Evolutionary conservation across 2,113 vertebrate species (phyloP).

Genomic region (Lonchura striata): DNA sequence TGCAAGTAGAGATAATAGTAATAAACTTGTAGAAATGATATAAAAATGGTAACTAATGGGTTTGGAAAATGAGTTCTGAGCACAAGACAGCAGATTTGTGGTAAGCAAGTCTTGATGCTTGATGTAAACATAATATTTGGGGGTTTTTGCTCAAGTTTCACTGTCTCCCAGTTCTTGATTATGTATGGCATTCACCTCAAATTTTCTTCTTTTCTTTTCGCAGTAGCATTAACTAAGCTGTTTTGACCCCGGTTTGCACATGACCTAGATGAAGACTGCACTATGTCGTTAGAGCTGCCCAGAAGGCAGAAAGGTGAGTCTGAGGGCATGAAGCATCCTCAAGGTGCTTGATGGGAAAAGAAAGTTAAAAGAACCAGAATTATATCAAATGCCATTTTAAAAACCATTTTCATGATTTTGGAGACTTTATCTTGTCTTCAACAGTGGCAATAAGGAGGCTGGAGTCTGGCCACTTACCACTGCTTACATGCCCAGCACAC

Average conservation of each 20-base stretch:
- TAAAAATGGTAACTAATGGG: not conserved
- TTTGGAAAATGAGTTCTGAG: not conserved
- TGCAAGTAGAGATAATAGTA: not conserved
- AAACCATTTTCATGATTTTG: not conserved
- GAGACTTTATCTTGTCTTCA: not conserved
- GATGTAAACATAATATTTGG: not conserved
- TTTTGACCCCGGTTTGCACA: not conserved
- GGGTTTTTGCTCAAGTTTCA: not conserved
- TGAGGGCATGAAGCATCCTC: not conserved
- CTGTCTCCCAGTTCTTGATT: not conserved
- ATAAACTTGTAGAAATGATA: not conserved
- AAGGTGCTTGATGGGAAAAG: not conserved
- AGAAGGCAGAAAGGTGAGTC: not conserved
- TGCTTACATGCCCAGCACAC: not conserved
- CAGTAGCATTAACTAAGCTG: not conserved
- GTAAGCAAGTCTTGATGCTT: not conserved
- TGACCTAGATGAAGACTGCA: not conserved
- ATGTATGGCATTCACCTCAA: not conserved
- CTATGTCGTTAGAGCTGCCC: not conserved
- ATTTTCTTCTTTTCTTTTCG: not conserved
- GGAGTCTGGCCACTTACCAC: not conserved
- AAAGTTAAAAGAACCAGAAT: not conserved
- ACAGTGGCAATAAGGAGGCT: not conserved
- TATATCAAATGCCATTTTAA: not conserved
- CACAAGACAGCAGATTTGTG: not conserved